Base-by-base conservation (phyloP, 2,797 vertebrate species). In the Protonibea diacanthus region DNA sequence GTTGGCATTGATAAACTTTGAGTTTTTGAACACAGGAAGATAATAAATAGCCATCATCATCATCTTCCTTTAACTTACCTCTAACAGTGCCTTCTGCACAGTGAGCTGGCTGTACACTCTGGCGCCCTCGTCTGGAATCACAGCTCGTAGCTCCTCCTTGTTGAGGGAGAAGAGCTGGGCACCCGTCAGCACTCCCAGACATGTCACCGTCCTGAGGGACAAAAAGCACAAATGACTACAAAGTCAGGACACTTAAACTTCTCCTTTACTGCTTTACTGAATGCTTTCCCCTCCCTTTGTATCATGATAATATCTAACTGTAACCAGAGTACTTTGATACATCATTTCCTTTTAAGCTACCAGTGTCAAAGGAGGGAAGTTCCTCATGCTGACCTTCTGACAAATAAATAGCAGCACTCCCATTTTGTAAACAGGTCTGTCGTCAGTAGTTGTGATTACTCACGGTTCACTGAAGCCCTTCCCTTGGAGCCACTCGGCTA, bases 101-200 rank as follows among this genome's bases (percentile, higher is more conserved):
- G 93, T 93, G 23, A 97, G 91, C 85, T 97, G 97, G 85, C 96
- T 97, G 94, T 96, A 97, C 52, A 97, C 97, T 76, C 97, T 94
- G 42, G 95, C 74, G 2, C 97, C 97, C 87, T 96, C 96, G 0
- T 96, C 95, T 52, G 96, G 95, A 83, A 96, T 94, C 66, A 97
- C 96, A 0, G 95, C 81, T 6, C 93, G 94, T 14, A 98, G 91
- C 88, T 96, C 95, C 6, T 96, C 95, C 74, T 96, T 96, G 86
- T 92, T 95, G 40, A 96, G 94, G 2, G 97, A 97, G 91, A 98
- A 97, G n/a, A 96, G 94, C 88, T 96, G 95, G 12, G 95, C 95
- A 0, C 95, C 95, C 0, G 93, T 96, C 88, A 97, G 91, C 64
- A 96, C 93, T 1, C 96, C 95, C 56, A 97, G 87, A 45, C 96